These are phyloP conservation scores for Ciconia nigra DNA, from an alignment of 2,797 vertebrate species.

Conservation along the genomic window DNA sequence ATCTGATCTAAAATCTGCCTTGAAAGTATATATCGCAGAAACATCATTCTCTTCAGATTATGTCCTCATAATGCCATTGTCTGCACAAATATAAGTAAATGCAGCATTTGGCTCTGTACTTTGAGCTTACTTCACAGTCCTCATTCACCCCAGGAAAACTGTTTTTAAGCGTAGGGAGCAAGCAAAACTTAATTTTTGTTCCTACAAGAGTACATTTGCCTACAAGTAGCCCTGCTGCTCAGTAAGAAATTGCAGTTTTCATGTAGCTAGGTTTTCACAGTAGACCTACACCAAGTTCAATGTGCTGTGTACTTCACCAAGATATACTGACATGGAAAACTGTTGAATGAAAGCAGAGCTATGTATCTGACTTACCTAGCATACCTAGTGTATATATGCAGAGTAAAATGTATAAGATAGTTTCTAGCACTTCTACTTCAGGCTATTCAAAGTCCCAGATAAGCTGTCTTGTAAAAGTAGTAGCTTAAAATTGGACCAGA, in stretches of 20 bases:
- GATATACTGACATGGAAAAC: neutral
- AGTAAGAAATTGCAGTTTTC: neutral
- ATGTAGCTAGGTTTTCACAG: neutral
- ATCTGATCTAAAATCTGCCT: conserved; percentile 20
- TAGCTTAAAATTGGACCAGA: neutral
- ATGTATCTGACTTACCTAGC: neutral
- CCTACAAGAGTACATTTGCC: neutral
- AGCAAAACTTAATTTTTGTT: neutral
- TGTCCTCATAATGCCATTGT: conserved; percentile 46
- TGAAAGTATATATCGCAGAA: conserved; percentile 39
- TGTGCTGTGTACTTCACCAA: neutral
- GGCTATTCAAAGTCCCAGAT: neutral
- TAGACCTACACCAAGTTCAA: neutral
- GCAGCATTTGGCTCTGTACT: conserved; percentile 45
- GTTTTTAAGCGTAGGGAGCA: neutral
- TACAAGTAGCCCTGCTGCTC: neutral
- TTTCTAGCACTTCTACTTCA: neutral
- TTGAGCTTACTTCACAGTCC: conserved; percentile 52
- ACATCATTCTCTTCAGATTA: conserved; percentile 45
- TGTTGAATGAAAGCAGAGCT: neutral
- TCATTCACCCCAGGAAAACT: conserved; percentile 16
- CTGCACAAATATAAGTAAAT: conserved; percentile 55
- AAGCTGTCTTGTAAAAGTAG: neutral
- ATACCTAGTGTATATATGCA: neutral
- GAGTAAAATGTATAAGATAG: neutral